Evolutionary conservation across 2,888 invertebrate species (phyloP).

Genomic region (Diloba caeruleocephala): DNA sequence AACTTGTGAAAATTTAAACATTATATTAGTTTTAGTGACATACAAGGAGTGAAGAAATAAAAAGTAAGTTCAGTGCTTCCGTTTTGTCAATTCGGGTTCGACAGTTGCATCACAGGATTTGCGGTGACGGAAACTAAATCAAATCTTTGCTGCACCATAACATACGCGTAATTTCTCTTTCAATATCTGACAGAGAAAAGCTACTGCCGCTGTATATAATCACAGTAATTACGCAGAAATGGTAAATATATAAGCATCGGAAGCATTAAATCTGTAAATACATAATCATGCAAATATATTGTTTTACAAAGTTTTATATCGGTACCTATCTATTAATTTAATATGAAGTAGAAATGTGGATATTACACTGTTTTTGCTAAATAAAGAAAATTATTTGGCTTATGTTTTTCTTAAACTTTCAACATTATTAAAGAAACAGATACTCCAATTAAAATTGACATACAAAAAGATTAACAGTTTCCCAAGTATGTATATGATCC

Average conservation of each 20-base stretch:
- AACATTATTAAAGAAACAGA: not conserved
- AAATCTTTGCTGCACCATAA: conserved; percentile 9
- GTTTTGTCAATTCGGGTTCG: conserved; percentile 15
- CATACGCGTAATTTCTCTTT: conserved; percentile 38
- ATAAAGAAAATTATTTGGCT: no score
- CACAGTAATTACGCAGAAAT: conserved; percentile 22
- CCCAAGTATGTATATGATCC: conserved; percentile 43
- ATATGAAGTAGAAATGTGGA: no score
- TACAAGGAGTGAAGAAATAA: conserved; percentile 69
- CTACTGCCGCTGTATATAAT: conserved; percentile 34
- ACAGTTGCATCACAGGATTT: conserved; percentile 43
- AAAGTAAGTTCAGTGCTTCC: conserved; percentile 75
- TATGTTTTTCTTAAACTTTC: no score
- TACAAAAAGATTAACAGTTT: conserved; percentile 31
- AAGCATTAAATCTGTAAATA: not conserved
- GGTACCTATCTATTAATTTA: no score
- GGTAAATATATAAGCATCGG: conserved; percentile 7
- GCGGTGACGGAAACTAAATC: conserved; percentile 38
- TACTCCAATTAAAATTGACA: conserved; percentile 17
- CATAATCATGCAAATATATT: conserved; percentile 6
- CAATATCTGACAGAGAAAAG: conserved; percentile 36
- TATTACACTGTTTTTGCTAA: no score
- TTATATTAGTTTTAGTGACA: conserved; percentile 67
- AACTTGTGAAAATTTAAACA: conserved; percentile 76
- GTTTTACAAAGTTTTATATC: not conserved